A percentile compares a stretch with the other conserved stretches of the same genome.
phyloP scores from a whole-genome alignment of 1,140 invertebrate species.

The Drosophila asahinai region DNA sequence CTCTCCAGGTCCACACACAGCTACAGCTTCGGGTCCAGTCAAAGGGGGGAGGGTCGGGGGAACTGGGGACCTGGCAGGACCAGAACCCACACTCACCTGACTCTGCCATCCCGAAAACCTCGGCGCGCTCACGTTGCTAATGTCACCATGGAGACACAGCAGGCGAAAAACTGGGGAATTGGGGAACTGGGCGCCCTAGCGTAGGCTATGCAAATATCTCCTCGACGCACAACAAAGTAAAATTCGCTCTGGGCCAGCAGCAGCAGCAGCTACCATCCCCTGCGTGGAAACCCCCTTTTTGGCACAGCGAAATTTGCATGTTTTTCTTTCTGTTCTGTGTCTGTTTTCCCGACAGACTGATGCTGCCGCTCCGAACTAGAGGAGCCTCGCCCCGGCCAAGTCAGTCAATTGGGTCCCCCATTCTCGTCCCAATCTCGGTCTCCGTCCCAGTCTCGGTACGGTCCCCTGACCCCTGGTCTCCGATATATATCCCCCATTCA shows the following conservation, averaged over 20 bases:
- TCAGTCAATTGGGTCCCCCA: conserved; percentile 74
- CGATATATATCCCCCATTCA: conserved; percentile 57
- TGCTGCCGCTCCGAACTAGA: conserved; percentile 43
- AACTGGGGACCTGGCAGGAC: not conserved
- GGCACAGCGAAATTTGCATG: conserved; percentile 67
- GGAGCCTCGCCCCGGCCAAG: conserved; percentile 47
- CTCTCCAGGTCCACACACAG: conserved; percentile 7
- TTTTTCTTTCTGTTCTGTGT: conserved; percentile 62
- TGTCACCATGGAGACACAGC: conserved; percentile 76
- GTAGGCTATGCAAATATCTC: conserved; percentile 73
- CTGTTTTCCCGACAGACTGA: conserved; percentile 48
- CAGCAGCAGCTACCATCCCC: conserved; percentile 14
- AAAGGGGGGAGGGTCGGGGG: conserved; percentile 21
- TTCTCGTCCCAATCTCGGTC: conserved; percentile 12
- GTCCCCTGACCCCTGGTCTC: conserved; percentile 27
- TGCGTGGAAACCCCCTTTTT: conserved; percentile 24
- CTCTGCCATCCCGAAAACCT: conserved; percentile 36
- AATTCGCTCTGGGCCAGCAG: conserved; percentile 53
- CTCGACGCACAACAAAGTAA: conserved; percentile 68
- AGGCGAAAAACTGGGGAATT: conserved; percentile 32
- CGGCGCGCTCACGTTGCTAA: conserved; percentile 59
- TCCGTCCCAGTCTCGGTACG: not conserved
- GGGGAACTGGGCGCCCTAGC: conserved; percentile 37
- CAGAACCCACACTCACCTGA: conserved; percentile 59
- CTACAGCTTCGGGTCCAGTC: conserved; percentile 4